These are phyloP conservation scores for Ostrea denselamellosa DNA, from an alignment of 1,140 invertebrate species.

Conservation along the genomic window DNA sequence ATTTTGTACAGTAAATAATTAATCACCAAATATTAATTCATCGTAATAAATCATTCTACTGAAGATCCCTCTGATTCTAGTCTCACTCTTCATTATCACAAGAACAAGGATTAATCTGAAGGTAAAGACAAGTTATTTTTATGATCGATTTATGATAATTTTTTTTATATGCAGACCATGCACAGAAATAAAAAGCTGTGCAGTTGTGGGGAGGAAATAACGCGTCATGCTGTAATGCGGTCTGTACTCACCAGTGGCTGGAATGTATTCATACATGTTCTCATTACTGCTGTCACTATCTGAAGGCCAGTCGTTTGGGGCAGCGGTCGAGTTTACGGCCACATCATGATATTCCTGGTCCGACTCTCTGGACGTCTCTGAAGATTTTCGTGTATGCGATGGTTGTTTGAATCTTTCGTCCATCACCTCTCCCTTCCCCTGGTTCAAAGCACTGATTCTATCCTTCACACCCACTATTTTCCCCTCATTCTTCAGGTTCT, in stretches of 20 bases:
- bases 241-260: slow-evolving; percentile 3
- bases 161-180: neutral
- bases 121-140: neutral
- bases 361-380: neutral
- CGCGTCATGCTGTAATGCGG: neutral
- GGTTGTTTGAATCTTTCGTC: neutral
- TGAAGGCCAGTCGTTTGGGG: neutral
- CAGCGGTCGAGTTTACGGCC: neutral
- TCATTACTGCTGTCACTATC: neutral
- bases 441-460: slow-evolving; percentile 7
- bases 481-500: neutral
- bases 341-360: slow-evolving; percentile 27
- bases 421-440: slow-evolving; percentile 16
- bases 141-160: neutral
- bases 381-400: neutral
- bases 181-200: neutral
- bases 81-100: neutral
- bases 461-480: slow-evolving; percentile 6
- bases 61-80: neutral
- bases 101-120: neutral
- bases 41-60: neutral
- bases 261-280: slow-evolving; percentile 25
- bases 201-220: neutral
- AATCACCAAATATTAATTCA: neutral
- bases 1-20: no score